Conservation (phyloP, 2,113 vertebrate species). For the Peucedramus taeniatus region DNA sequence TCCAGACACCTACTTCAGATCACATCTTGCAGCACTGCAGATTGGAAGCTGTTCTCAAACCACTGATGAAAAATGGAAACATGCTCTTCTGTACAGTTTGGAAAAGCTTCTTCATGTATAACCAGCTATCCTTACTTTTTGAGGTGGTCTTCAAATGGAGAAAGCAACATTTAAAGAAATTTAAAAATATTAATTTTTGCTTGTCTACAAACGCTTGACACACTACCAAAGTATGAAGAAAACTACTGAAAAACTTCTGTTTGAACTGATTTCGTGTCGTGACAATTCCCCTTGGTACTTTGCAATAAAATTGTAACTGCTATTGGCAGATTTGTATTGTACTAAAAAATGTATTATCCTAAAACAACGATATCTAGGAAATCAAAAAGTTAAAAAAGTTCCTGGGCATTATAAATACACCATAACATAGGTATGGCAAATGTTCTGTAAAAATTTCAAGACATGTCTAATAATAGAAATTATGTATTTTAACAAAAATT, state of each 20-base stretch:
- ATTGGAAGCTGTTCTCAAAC: background rate
- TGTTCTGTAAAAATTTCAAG: background rate
- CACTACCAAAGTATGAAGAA: background rate
- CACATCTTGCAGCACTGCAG: background rate
- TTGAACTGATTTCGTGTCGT: background rate
- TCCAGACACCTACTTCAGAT: background rate
- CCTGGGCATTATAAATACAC: background rate
- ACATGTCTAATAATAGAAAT: background rate
- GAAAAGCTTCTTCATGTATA: background rate
- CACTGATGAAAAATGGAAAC: background rate
- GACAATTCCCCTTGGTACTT: background rate
- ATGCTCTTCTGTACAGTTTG: background rate
- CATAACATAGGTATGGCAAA: background rate
- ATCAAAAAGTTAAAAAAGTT: background rate
- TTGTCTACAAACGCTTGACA: background rate
- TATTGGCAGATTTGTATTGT: background rate
- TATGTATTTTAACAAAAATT: background rate
- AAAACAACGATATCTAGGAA: background rate
- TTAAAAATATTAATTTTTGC: background rate
- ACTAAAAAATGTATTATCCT: background rate
- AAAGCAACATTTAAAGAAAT: background rate
- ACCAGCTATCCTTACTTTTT: background rate
- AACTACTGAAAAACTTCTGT: background rate
- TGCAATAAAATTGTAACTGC: background rate
- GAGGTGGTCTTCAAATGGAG: background rate